phyloP scores from a whole-genome alignment of 2,797 vertebrate species.

The Sebastes iracundus region DNA sequence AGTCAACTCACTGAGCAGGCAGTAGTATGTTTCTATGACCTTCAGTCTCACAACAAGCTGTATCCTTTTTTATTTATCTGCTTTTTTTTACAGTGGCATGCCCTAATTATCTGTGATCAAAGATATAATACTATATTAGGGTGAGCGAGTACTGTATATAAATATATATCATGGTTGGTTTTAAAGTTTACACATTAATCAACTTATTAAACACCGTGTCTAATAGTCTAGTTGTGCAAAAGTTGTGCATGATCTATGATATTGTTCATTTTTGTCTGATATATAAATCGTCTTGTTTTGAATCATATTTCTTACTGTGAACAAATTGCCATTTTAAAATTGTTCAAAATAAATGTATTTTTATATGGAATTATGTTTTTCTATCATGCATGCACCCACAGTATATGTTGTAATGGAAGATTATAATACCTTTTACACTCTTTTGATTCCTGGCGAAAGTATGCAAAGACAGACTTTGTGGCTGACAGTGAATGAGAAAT shows the following conservation, averaged over 20 bases:
- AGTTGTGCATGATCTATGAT: constrained; percentile 75
- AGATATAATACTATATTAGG: constrained; percentile 55
- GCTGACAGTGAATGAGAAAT: constrained; percentile 5
- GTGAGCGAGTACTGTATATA: constrained; percentile 48
- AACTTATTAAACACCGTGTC: constrained; percentile 62
- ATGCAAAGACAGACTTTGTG: neutral
- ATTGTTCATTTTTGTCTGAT: constrained; percentile 67
- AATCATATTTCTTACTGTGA: constrained; percentile 97
- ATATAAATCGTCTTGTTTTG: constrained; percentile 83
- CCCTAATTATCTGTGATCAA: constrained; percentile 67
- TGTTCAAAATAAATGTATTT: constrained; percentile 99
- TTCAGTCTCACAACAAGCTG: constrained; percentile 40
- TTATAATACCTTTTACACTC: neutral
- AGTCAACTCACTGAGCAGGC: constrained; percentile 41
- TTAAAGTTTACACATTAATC: constrained; percentile 71
- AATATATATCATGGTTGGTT: constrained; percentile 64
- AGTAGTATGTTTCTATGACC: constrained; percentile 48
- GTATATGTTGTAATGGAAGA: neutral
- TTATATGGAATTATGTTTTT: constrained; percentile 76
- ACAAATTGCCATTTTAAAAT: constrained; percentile 93
- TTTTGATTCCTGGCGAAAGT: neutral
- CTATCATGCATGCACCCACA: neutral
- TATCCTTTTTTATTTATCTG: constrained; percentile 36
- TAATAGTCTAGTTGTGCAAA: constrained; percentile 72
- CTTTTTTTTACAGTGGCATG: constrained; percentile 69